These are phyloP conservation scores for Drosophila borealis DNA, from an alignment of 2,888 invertebrate species.

Conservation along the genomic window DNA sequence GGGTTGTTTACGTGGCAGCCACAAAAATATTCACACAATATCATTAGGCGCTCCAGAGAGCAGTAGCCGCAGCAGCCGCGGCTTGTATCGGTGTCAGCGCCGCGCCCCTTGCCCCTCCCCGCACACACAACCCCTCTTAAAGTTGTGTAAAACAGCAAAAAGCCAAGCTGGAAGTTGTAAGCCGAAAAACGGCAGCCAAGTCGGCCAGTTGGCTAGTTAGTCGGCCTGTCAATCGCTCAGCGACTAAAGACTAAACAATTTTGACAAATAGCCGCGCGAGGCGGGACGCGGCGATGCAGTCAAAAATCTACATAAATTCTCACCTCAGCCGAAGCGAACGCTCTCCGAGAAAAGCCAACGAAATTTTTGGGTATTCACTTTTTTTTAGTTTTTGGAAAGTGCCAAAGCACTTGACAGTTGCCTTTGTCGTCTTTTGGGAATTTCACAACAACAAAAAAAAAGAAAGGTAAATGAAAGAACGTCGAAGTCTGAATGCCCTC, in stretches of 20 bases:
- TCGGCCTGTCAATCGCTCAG: constrained; percentile 78
- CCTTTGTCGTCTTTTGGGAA: constrained; percentile 57
- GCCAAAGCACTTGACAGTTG: constrained; percentile 74
- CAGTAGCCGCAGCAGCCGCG: constrained; percentile 7
- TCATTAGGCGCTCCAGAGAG: constrained; percentile 42
- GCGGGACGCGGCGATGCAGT: constrained; percentile 12
- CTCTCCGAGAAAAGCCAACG: constrained; percentile 36
- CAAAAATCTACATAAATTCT: constrained; percentile 74
- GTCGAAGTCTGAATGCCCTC: too few species aligned
- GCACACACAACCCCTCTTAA: neutral
- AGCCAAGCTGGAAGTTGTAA: constrained; percentile 39
- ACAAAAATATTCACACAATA: constrained; percentile 57
- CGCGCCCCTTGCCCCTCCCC: neutral
- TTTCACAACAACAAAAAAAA: constrained; percentile 59
- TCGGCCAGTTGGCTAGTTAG: constrained; percentile 65
- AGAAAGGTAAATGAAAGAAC: constrained; percentile 14
- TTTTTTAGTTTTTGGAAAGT: constrained; percentile 67
- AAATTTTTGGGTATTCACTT: constrained; percentile 7
- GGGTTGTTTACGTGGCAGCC: constrained; percentile 68
- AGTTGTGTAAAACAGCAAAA: constrained; percentile 30
- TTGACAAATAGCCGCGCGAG: constrained; percentile 82
- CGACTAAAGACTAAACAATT: constrained; percentile 81
- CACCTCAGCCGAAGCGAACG: constrained; percentile 43
- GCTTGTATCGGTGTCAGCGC: constrained; percentile 25
- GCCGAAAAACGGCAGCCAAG: constrained; percentile 54